A percentile compares a stretch with the other conserved stretches of the same genome.
Evolutionary conservation across 2,797 vertebrate species (phyloP).

Genomic region (Channallabes apus): DNA sequence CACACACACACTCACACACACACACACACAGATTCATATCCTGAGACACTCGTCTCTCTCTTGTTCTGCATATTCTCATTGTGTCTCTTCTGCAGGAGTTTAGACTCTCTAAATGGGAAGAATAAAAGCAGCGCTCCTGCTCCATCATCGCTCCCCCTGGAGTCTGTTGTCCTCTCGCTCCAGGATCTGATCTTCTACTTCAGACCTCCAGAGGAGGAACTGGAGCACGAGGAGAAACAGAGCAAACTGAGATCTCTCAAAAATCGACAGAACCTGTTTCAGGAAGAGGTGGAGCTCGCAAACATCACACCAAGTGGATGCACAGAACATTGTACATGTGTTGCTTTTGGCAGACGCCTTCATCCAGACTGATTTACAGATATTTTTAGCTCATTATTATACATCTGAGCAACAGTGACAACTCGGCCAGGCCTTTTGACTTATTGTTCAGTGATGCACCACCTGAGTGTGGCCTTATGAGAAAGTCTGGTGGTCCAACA

Average conservation of each 20-base stretch:
- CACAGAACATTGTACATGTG: no score
- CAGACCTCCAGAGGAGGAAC: constrained; percentile 86
- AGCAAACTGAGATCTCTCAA: constrained; percentile 90
- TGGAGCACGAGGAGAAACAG: constrained; percentile 92
- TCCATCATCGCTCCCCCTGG: constrained; percentile 77
- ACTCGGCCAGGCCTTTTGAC: no score
- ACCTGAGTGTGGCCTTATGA: no score
- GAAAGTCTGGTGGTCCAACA: no score
- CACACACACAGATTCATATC: not conserved
- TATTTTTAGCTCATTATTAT: no score
- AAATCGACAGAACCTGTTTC: constrained; percentile 91
- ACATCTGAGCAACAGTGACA: no score
- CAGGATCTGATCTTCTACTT: constrained; percentile 94
- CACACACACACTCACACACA: no score
- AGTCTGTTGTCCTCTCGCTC: constrained; percentile 84
- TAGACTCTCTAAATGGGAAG: constrained; percentile 88
- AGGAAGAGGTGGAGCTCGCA: constrained; percentile 81
- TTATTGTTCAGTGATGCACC: no score
- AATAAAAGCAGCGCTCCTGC: constrained; percentile 76
- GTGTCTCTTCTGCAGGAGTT: constrained; percentile 71
- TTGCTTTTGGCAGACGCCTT: no score
- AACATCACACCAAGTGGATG: no score
- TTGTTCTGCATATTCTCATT: not conserved
- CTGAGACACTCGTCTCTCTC: not conserved
- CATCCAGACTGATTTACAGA: no score